Evolutionary conservation across 2,888 invertebrate species (phyloP), one percentile per base, ranked within the genome.

Genomic region (Escarpia spicata): DNA sequence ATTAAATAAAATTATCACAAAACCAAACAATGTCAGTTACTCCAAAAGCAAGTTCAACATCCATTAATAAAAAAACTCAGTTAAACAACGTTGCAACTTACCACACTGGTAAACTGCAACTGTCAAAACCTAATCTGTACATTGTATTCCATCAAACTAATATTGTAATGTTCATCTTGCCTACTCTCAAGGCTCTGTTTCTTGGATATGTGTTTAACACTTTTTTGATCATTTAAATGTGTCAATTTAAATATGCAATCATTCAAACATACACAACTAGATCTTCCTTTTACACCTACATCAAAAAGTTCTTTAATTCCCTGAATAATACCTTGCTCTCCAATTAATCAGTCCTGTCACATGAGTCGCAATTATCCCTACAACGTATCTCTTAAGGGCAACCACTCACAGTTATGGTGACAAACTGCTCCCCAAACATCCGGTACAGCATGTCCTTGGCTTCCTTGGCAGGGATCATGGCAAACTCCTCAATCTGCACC

Each of bases 401-500:
- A 97, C 97, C 95, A 94, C 96, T 94, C 94, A 97, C 96, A 58
- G 96, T 96, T 4, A 96, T 93, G 4, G 97, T 97, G 45, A 97
- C 95, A 94, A 97, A 97, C 96, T 98, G 98, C 95, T 99, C 98
- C 96, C 98, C 98, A 92, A 98, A 97, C 94, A 99, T 97, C 94
- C 97, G 98, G 96, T 99, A 99, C 0, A 98, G 98, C 26, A 99
- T 96, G 94, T 98, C 97, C 96, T 99, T 99, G 2, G 98, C 98
- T 96, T 99, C 98, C 96, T 99, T 99, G 44, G 98, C 98, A 0
- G 98, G 98, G 95, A 99, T 97, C 99, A 99, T 99, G 0, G 98
- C 98, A 94, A 98, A 97, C 95, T 98, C 98, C 96, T 99, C 99
- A 93, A 99, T 98, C 96, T 98, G 98, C 94, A 98, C 93, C 10